phyloP scores from a whole-genome alignment of 2,888 invertebrate genomes.

The Agrenia bidenticulata region DNA sequence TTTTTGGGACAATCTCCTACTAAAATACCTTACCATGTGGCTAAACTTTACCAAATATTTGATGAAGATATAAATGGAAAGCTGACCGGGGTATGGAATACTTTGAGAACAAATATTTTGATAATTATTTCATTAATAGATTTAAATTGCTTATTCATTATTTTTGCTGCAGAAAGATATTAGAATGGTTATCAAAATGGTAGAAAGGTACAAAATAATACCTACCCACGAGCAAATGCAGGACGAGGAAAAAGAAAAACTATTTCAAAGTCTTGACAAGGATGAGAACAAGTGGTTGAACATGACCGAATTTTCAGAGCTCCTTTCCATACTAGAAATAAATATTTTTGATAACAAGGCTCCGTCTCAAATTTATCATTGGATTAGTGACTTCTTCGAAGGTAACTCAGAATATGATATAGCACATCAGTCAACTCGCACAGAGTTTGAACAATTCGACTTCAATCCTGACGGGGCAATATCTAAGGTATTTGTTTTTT shows the following conservation, averaged over 20 bases:
- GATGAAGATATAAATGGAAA: slow-evolving; percentile 23
- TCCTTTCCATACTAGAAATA: neutral
- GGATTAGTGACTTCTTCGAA: neutral
- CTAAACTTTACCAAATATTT: slow-evolving; percentile 13
- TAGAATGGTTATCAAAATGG: slow-evolving; percentile 1
- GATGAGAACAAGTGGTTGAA: neutral
- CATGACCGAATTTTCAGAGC: neutral
- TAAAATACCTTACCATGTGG: neutral
- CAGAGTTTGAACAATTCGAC: slow-evolving; percentile 15
- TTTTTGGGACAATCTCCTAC: neutral
- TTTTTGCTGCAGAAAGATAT: neutral
- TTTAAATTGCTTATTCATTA: neutral
- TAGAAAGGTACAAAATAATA: neutral
- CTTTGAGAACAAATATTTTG: neutral
- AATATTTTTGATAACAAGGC: neutral
- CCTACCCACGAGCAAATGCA: neutral
- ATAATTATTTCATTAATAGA: neutral
- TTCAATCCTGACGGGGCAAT: slow-evolving; percentile 7
- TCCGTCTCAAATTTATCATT: neutral
- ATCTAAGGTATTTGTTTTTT: slow-evolving; percentile 9
- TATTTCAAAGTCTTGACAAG: neutral
- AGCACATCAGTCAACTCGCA: neutral
- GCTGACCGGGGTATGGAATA: slow-evolving; percentile 10
- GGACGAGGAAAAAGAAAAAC: neutral
- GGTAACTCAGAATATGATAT: slow-evolving; percentile 1